Percentiles rank a stretch among this genome's conserved stretches.
These are phyloP conservation scores for Blennius ocellaris DNA, from an alignment of 2,113 vertebrate genomes.

Conservation along the genomic window DNA sequence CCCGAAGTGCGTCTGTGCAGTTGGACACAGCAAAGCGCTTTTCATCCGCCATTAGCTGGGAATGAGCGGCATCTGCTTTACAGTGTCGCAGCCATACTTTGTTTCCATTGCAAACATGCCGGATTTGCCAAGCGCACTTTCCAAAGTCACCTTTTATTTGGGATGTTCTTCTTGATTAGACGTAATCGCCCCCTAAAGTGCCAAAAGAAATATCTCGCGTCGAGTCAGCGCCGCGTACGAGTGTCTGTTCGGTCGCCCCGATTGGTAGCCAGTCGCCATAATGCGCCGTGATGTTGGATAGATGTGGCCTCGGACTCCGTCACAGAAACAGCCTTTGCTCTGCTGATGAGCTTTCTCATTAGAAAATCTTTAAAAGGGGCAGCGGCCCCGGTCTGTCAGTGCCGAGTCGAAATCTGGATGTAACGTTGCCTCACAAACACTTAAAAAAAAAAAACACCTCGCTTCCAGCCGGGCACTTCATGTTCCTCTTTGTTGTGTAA, in stretches of 20 bases:
- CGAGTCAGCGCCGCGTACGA: neutral
- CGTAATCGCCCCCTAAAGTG: constrained; percentile 1
- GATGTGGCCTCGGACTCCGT: constrained; percentile 38
- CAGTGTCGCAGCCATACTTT: constrained; percentile 34
- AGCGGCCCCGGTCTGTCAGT: constrained; percentile 10
- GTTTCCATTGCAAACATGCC: constrained; percentile 21
- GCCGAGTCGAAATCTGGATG: constrained; percentile 33
- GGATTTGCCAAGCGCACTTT: constrained; percentile 11
- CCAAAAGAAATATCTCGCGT: constrained; percentile 3
- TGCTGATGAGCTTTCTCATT: constrained; percentile 52
- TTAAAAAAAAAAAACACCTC: constrained; percentile 8
- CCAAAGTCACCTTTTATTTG: constrained; percentile 31
- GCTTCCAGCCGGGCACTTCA: neutral
- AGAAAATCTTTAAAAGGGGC: constrained; percentile 30
- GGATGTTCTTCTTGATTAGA: constrained; percentile 29
- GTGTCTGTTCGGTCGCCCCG: neutral
- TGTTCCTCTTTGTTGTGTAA: constrained; percentile 12
- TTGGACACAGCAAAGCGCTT: constrained; percentile 57
- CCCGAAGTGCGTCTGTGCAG: constrained; percentile 49
- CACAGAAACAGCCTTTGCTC: too few relatives aligned
- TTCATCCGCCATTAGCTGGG: constrained; percentile 61
- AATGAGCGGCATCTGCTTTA: constrained; percentile 63
- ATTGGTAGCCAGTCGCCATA: neutral
- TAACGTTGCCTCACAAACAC: constrained; percentile 25
- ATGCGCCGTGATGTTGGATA: neutral